These are phyloP conservation scores for Spinibarbus caldwelli DNA, from an alignment of 2,797 vertebrate genomes.

Conservation along the genomic window DNA sequence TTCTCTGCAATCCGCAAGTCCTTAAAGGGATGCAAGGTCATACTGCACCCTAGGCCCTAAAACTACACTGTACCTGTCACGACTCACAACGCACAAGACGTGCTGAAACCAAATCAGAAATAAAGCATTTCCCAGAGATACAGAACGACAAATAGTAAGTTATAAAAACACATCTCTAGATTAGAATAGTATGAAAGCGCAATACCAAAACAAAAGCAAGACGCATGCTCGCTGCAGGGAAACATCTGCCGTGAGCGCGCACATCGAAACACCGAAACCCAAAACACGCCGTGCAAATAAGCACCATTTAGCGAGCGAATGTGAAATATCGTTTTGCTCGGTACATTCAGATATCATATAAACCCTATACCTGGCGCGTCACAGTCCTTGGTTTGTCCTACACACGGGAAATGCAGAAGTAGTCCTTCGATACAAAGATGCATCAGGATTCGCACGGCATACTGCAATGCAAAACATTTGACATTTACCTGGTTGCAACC, in stretches of 20 bases:
- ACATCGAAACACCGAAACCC: constrained; percentile 3
- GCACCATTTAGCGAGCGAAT: background rate
- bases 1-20: background rate
- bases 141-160: background rate
- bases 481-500: constrained; percentile 65
- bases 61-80: constrained; percentile 53
- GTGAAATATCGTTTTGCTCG: background rate
- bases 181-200: background rate
- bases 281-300: background rate
- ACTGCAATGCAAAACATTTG: constrained; percentile 19
- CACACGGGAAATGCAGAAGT: background rate
- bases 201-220: constrained; percentile 33
- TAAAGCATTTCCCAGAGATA: background rate
- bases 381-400: constrained; percentile 48
- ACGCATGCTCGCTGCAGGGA: constrained; percentile 35
- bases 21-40: constrained; percentile 54
- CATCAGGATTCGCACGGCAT: background rate
- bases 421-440: constrained; percentile 1
- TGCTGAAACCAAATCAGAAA: background rate
- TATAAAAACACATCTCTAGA: background rate
- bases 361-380: background rate
- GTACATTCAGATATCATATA: background rate
- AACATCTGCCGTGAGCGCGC: constrained; percentile 53
- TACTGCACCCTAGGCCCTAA: constrained; percentile 50
- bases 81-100: constrained; percentile 27